Evolutionary conservation across 2,888 invertebrate genomes (phyloP).

Genomic region (Papilio demoleus): DNA sequence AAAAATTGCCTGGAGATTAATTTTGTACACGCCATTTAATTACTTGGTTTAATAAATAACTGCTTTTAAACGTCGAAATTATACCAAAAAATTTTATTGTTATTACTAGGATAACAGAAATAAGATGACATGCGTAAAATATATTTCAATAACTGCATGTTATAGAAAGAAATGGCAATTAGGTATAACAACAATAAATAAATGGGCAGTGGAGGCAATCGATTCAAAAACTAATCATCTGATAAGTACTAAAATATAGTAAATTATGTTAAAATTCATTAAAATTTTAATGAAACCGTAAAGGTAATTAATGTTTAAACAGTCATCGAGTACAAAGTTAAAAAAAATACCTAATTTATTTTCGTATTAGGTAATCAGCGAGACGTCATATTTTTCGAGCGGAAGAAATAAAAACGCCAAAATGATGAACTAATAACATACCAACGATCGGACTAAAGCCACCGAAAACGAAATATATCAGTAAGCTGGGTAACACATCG

Average conservation of each 20-base stretch:
- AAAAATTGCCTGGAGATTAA: background rate
- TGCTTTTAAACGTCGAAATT: too few relatives aligned
- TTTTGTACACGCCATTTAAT: background rate
- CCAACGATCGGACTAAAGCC: conserved; percentile 56
- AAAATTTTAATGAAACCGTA: conserved; percentile 55
- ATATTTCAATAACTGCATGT: too few relatives aligned
- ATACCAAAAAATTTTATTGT: background rate
- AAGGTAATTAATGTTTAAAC: conserved; percentile 54
- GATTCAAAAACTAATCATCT: background rate
- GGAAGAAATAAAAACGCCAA: conserved; percentile 78
- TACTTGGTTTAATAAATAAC: too few relatives aligned
- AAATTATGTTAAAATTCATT: conserved; percentile 41
- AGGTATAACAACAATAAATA: too few relatives aligned
- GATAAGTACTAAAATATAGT: background rate
- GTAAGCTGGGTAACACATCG: conserved; percentile 81
- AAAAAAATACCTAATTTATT: conserved; percentile 53
- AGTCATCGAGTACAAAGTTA: conserved; percentile 52
- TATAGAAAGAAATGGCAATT: too few relatives aligned
- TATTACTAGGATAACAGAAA: too few relatives aligned
- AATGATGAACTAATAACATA: conserved; percentile 78
- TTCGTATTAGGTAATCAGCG: conserved; percentile 61
- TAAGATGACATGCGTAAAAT: too few relatives aligned
- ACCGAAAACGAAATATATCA: conserved; percentile 78
- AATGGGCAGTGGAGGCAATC: background rate
- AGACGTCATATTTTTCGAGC: conserved; percentile 70